Evolutionary conservation across 2,113 vertebrate genomes (phyloP).

Genomic region (Uria aalge): DNA sequence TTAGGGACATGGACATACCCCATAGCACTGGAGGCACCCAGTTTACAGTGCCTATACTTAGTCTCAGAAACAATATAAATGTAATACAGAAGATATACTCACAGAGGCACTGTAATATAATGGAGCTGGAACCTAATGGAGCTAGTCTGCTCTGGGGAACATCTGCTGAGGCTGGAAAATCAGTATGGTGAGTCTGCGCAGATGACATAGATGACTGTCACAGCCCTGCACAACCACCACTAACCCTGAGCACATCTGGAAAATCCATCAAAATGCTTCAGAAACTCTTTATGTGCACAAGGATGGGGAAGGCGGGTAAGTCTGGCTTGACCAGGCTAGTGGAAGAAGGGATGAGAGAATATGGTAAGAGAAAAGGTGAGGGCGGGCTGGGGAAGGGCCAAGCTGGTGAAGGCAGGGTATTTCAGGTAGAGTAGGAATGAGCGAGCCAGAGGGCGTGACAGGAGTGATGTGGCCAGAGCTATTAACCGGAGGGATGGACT

Average conservation of each 20-base stretch:
- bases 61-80: neutral
- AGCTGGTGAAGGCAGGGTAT: neutral
- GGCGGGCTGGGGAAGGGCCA: neutral
- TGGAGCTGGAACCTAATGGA: neutral
- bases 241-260: neutral
- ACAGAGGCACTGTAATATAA: too few species aligned
- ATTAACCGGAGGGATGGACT: neutral
- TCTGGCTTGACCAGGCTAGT: neutral
- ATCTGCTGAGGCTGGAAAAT: neutral
- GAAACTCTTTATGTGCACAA: neutral
- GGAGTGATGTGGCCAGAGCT: neutral
- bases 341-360: neutral
- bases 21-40: neutral
- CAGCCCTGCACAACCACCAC: accelerated
- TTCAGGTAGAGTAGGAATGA: neutral
- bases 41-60: neutral
- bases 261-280: neutral
- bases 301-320: neutral
- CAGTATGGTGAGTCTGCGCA: neutral
- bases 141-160: neutral
- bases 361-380: neutral
- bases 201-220: neutral
- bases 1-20: neutral
- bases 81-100: neutral
- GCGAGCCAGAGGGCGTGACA: neutral